A percentile compares a stretch with the other conserved stretches of the same genome.
Conservation (phyloP, 2,888 invertebrate species). For the Trachelus tabidus region DNA sequence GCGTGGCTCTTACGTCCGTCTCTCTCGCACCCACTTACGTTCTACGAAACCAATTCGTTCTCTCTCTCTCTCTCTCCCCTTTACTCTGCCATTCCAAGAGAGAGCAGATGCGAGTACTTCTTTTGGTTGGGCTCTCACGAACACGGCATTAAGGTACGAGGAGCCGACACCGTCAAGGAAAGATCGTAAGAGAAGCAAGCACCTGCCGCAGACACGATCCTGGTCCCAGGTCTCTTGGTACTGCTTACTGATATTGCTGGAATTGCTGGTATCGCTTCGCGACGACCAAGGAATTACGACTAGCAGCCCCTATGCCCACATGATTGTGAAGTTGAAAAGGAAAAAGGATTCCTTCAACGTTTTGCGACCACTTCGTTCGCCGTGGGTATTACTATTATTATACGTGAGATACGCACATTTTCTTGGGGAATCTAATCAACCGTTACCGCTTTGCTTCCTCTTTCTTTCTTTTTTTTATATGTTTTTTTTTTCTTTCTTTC, state of each 20-base stretch:
- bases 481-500: slow-evolving; percentile 6
- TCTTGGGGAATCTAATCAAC: slow-evolving; percentile 25
- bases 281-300: background rate
- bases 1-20: slow-evolving; percentile 49
- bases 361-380: background rate
- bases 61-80: slow-evolving; percentile 9
- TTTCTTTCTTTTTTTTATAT: slow-evolving; percentile 6
- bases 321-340: slow-evolving; percentile 6
- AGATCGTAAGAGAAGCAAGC: slow-evolving; percentile 47
- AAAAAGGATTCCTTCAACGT: background rate
- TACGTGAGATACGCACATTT: background rate
- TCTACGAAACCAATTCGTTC: slow-evolving; percentile 1
- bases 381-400: background rate
- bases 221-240: slow-evolving; percentile 13
- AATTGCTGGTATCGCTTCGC: background rate
- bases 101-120: slow-evolving; percentile 39
- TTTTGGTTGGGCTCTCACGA: slow-evolving; percentile 30
- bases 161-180: slow-evolving; percentile 30
- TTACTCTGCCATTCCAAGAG: slow-evolving; percentile 24
- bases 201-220: slow-evolving; percentile 47
- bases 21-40: slow-evolving; percentile 20
- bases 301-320: slow-evolving; percentile 55
- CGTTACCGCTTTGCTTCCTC: slow-evolving; percentile 11
- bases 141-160: slow-evolving; percentile 22
- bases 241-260: background rate